Evolutionary conservation across 2,888 invertebrate genomes (phyloP), one percentile per base, ranked within the genome.

Genomic region (Polylopha cassiicola): DNA sequence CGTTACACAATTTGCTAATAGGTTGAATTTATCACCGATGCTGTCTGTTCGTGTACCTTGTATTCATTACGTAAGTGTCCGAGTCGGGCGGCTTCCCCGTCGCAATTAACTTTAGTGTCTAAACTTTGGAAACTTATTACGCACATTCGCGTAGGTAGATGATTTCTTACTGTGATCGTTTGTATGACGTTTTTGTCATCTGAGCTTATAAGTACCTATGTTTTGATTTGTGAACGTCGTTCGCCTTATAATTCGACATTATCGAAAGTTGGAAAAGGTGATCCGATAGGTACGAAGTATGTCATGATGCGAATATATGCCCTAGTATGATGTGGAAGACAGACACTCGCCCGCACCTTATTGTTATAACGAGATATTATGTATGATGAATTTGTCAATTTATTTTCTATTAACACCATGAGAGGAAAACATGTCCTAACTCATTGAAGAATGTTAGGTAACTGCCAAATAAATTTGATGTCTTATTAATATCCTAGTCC

Each of bases 141-240:
- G 84, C 84, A 84, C 84, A 84, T 73, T 78, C 75, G 81, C 80
- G 76, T 81, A 82, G 74, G 65, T 81, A 78, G 73, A 74, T 71
- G 67, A 72, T 77, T 73, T 75, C 72, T 72, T 80, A 79, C 77
- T 82, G 79, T 81, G 81, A 81, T 82, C 78, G 70, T 74, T 76
- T 66, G 62, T 73, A 67, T 71, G 67, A 67, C 55, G 52, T 61
- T 58, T 58, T 61, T 53, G 55, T 58, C 59, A 59, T 61, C 59
- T 58, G 51, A 61, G 56, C 49, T 51, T 61, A 53, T 50, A 55
- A 44, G 33, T 42, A 31, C 37, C 36, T 53, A 45, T 52, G 49
- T 50, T 51, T 38, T 50, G 42, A 34, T 44, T 49, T 49, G 44
- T 27, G 33, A 27, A 33, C 28, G 20, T 27, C 37, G 41, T 22